Evolutionary conservation across 2,113 vertebrate genomes (phyloP), one percentile per base, ranked within the genome.

Genomic region (Pandion haliaetus): DNA sequence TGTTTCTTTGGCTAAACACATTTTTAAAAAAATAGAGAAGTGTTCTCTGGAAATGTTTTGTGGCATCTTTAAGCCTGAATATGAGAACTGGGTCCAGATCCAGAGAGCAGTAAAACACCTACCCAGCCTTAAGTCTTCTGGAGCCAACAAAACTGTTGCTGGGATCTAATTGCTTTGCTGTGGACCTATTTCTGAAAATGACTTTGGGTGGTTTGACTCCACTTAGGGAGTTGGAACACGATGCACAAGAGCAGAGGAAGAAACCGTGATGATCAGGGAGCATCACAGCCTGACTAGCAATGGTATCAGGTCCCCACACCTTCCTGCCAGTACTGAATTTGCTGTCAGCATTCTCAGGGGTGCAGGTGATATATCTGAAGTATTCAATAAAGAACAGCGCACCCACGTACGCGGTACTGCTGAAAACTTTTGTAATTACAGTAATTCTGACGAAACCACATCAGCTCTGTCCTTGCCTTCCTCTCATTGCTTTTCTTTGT

Each of bases 361-460:
- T 62, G 74, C 74, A 76, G 83, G 54, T 85, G 87, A 94, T 94
- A 14, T 34, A 80, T 72, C 91, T 89, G 81, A 95, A 79, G 66
- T 47, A 82, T 66, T 95, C 70, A 70, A 28, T 80, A 82, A 69
- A 80, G 78, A 93, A 40, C 42, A 66, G 31, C 57, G 66, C 89
- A 80, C 70, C 82, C 61, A 93, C 10, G 1, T 77, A 62, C 28
- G 59, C 0, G 0, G 70, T 50, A 62, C 70, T 58, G 78, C 81
- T 87, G 91, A 94, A 97, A 97, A 97, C 84, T 95, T 97, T 59
- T 70, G 87, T 96, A 95, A 96, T 96, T 94, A 94, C 74, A 93
- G 81, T 95, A 88, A 94, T 97, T 95, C 74, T 85, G 67, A 66
- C 86, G 82, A 95, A 91, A 85, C 78, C 66, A 83, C 54, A 93